These are phyloP conservation scores for Crypturellus undulatus DNA, from an alignment of 2,113 vertebrate genomes.

Conservation along the genomic window DNA sequence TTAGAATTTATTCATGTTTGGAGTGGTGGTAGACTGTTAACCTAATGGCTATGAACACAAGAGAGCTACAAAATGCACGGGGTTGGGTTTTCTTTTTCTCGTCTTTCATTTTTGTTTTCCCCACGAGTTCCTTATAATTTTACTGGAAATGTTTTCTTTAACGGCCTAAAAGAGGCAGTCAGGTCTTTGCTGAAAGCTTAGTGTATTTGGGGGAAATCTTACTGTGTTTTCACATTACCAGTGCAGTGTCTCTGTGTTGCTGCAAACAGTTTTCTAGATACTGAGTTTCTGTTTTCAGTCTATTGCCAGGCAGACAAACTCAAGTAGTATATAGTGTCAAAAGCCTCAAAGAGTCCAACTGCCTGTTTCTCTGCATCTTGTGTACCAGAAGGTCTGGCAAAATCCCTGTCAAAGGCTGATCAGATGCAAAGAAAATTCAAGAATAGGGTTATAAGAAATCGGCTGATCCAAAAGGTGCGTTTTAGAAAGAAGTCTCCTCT, in stretches of 20 bases:
- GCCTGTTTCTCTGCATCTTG: background rate
- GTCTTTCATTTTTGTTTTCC: background rate
- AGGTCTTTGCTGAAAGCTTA: background rate
- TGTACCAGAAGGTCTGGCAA: background rate
- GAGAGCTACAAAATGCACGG: background rate
- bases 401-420: background rate
- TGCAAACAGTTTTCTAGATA: rapidly evolving
- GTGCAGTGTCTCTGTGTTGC: background rate
- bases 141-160: background rate
- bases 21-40: background rate
- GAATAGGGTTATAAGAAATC: background rate
- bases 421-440: background rate
- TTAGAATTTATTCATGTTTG: background rate
- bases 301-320: background rate
- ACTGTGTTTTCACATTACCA: background rate
- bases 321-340: background rate
- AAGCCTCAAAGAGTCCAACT: background rate
- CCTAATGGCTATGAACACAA: background rate
- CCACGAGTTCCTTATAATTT: background rate
- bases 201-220: background rate
- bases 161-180: background rate
- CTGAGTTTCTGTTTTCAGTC: background rate
- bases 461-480: background rate
- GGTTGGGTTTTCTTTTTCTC: too few species aligned
- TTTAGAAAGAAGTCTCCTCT: background rate